Percentiles rank a stretch among this genome's conserved stretches.
Conservation (phyloP, 2,797 vertebrate species). For the Mormyrus proboscirostris region DNA sequence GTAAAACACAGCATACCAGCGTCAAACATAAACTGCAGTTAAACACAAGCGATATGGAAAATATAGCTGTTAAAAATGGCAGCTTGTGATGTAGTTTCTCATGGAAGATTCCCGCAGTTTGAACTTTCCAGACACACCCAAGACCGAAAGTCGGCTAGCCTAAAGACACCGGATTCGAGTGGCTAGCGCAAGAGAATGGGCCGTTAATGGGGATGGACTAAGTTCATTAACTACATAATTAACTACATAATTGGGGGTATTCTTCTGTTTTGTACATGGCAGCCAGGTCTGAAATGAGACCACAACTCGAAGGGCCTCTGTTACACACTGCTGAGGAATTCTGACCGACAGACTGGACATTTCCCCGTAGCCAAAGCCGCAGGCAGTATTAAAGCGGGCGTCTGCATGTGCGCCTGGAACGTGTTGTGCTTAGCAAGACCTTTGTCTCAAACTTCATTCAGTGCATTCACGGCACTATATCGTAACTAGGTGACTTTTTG, state of each 20-base stretch:
- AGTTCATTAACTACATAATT: not conserved
- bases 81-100: not conserved
- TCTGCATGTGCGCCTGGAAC: not conserved
- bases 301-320: not conserved
- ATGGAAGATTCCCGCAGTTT: not conserved
- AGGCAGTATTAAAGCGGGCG: not conserved
- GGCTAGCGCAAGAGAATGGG: not conserved
- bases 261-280: not conserved
- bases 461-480: not conserved
- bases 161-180: not conserved
- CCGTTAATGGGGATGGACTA: not conserved
- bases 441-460: not conserved
- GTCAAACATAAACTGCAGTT: not conserved
- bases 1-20: not conserved
- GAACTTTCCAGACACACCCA: not conserved
- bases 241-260: not conserved
- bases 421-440: not conserved
- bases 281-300: not conserved
- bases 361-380: not conserved
- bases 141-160: not conserved
- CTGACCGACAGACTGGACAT: not conserved
- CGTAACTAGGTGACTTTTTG: not conserved
- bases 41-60: not conserved
- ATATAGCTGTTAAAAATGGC: not conserved
- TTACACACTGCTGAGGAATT: not conserved